Conservation (phyloP, 2,113 vertebrate genomes). For the Oryzias melastigma region DNA sequence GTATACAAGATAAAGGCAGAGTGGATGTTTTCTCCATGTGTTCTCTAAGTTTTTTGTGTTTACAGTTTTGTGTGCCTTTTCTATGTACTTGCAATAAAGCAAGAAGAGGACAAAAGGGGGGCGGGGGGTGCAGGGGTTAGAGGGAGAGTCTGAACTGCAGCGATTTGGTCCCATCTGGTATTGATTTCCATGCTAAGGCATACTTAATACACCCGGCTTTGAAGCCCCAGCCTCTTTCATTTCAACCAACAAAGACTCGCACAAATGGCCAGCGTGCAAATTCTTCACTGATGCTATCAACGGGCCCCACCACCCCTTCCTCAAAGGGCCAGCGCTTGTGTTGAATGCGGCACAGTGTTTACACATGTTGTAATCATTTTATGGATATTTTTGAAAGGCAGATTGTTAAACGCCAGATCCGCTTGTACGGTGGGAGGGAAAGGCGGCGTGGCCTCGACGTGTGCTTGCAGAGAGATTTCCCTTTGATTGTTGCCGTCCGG, state of each 20-base stretch:
- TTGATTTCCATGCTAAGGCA: conserved; percentile 91
- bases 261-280: conserved; percentile 83
- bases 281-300: conserved; percentile 90
- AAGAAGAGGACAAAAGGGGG: conserved; percentile 66
- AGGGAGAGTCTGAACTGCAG: conserved; percentile 80
- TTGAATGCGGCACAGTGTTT: conserved; percentile 54
- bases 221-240: conserved; percentile 87
- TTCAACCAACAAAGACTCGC: conserved; percentile 86
- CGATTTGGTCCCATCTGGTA: conserved; percentile 91
- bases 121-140: conserved; percentile 65
- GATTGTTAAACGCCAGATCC: conserved; percentile 59
- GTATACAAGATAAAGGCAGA: background rate
- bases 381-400: conserved; percentile 64
- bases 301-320: conserved; percentile 50
- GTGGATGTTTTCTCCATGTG: conserved; percentile 3
- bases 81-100: conserved; percentile 46
- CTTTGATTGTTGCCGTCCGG: conserved; percentile 55
- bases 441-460: conserved; percentile 11
- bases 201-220: conserved; percentile 94
- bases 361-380: conserved; percentile 72
- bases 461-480: conserved; percentile 34
- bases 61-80: conserved; percentile 8
- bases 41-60: conserved; percentile 6
- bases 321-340: conserved; percentile 8
- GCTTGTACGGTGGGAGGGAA: conserved; percentile 31